Conservation (phyloP, 1,140 invertebrate species). For the Cecropterus lyciades region DNA sequence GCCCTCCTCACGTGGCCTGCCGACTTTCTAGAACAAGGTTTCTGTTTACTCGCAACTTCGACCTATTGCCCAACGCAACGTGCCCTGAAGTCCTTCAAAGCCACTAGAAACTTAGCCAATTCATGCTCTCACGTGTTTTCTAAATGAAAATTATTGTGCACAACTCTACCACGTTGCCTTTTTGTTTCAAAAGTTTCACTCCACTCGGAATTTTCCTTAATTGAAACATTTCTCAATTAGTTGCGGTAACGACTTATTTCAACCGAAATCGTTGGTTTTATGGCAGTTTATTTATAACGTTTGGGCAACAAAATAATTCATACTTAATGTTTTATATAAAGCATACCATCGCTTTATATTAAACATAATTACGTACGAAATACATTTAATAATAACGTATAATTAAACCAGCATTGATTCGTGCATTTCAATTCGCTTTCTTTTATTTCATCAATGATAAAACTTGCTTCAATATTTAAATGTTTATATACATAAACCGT, state of each 20-base stretch:
- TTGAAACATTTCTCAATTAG: conserved; percentile 33
- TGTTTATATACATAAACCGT: too few relatives aligned
- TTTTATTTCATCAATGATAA: too few relatives aligned
- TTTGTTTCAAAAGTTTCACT: conserved; percentile 36
- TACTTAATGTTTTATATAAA: background rate
- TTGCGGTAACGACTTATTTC: conserved; percentile 13
- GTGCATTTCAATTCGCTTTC: too few relatives aligned
- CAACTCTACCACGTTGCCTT: conserved; percentile 46
- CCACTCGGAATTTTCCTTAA: conserved; percentile 25
- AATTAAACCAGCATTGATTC: too few relatives aligned
- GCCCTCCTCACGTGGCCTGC: conserved; percentile 58
- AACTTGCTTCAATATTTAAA: too few relatives aligned
- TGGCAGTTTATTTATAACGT: conserved; percentile 12
- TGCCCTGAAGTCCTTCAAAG: conserved; percentile 67
- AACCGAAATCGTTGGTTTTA: conserved; percentile 11
- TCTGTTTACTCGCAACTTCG: conserved; percentile 68
- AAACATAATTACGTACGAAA: too few relatives aligned
- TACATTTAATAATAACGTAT: too few relatives aligned
- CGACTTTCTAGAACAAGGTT: conserved; percentile 47
- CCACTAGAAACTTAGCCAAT: conserved; percentile 62
- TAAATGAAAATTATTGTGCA: conserved; percentile 55
- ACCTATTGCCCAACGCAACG: conserved; percentile 57
- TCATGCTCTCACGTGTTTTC: conserved; percentile 60
- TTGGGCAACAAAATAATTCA: conserved; percentile 24
- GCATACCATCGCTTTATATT: too few relatives aligned